phyloP scores from a whole-genome alignment of 2,797 vertebrate genomes.

The Sparus aurata region DNA sequence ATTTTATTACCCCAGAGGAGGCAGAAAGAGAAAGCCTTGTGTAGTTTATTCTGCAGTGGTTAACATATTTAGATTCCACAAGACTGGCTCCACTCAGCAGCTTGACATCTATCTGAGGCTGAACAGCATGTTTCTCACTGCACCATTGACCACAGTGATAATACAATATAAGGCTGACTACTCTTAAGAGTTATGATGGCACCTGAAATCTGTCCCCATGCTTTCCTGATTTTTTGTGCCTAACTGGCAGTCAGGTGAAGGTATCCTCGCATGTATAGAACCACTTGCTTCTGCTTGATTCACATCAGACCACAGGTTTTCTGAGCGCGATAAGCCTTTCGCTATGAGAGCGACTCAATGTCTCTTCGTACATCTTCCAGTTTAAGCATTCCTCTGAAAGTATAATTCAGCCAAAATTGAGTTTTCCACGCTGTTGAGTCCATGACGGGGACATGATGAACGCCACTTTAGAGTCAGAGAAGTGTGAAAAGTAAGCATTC shows the following conservation, averaged over 20 bases:
- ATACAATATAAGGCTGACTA: constrained; percentile 23
- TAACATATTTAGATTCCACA: constrained; percentile 11
- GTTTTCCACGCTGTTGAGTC: constrained; percentile 59
- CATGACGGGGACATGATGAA: constrained; percentile 63
- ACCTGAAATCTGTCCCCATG: not conserved
- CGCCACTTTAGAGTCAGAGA: constrained; percentile 50
- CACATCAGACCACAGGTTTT: constrained; percentile 30
- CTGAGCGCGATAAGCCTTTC: constrained; percentile 30
- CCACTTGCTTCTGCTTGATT: constrained; percentile 16
- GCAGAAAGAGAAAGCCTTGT: not conserved
- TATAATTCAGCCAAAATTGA: constrained; percentile 59
- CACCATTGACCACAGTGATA: constrained; percentile 23
- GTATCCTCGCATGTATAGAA: constrained; percentile 12
- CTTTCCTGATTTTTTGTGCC: constrained; percentile 10
- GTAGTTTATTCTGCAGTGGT: not conserved
- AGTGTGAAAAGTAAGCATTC: constrained; percentile 56
- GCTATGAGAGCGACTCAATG: constrained; percentile 21
- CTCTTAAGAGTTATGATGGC: not conserved
- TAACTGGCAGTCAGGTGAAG: constrained; percentile 10
- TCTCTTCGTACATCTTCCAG: constrained; percentile 43
- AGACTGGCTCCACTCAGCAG: not conserved
- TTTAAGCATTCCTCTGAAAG: constrained; percentile 51
- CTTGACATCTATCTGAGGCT: constrained; percentile 6
- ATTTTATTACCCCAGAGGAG: not conserved
- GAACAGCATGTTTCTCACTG: constrained; percentile 39